Percentiles rank a stretch among this genome's conserved stretches.
These are phyloP conservation scores for Nannoperca obscura DNA, from an alignment of 2,797 vertebrate genomes.

Conservation along the genomic window DNA sequence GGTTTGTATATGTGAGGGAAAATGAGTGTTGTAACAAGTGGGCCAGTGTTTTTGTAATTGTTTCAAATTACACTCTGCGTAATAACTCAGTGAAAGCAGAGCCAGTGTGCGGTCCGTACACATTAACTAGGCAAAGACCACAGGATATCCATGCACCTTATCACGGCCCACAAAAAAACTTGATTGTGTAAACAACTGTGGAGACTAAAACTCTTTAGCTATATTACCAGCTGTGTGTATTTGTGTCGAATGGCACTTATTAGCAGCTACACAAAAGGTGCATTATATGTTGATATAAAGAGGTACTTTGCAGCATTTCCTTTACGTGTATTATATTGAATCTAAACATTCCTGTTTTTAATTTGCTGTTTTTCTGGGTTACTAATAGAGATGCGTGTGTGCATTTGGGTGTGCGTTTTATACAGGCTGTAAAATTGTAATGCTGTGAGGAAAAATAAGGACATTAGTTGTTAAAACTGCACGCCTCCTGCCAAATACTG, in stretches of 20 bases:
- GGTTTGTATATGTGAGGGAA: conserved; percentile 85
- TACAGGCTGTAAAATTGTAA: conserved; percentile 75
- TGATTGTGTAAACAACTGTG: conserved; percentile 72
- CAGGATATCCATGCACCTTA: conserved; percentile 80
- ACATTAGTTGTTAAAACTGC: conserved; percentile 77
- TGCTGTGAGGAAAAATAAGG: conserved; percentile 75
- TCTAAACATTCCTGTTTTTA: conserved; percentile 72
- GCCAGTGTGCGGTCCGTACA: conserved; percentile 76
- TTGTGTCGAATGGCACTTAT: conserved; percentile 71
- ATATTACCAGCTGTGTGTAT: conserved; percentile 71
- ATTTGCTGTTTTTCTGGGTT: conserved; percentile 72
- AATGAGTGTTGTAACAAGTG: conserved; percentile 88
- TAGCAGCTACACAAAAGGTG: conserved; percentile 52
- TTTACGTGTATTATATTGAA: conserved; percentile 75
- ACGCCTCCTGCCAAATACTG: conserved; percentile 76
- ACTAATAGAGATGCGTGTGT: conserved; percentile 55
- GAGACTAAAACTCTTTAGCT: conserved; percentile 60
- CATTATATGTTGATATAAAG: conserved; percentile 68
- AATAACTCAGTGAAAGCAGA: conserved; percentile 83
- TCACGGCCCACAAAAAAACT: conserved; percentile 50
- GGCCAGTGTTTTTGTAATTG: conserved; percentile 87
- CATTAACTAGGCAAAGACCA: conserved; percentile 77
- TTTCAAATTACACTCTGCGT: conserved; percentile 86
- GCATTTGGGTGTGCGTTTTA: conserved; percentile 68
- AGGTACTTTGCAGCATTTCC: conserved; percentile 69